These are phyloP conservation scores for Eucera pruinosa DNA, from an alignment of 2,888 invertebrate species.

Conservation along the genomic window DNA sequence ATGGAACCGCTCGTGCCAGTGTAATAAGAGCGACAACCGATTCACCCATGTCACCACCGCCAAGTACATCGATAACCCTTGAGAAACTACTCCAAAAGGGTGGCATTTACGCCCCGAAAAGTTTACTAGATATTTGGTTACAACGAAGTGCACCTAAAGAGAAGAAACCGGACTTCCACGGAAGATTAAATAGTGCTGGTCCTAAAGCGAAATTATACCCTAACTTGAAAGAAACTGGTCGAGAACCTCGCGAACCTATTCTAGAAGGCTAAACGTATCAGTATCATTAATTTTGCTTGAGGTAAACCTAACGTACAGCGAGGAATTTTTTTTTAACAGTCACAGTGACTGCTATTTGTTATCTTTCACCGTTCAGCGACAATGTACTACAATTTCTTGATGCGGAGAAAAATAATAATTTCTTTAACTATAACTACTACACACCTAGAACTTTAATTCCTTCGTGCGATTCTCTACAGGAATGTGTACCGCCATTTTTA, in stretches of 20 bases:
- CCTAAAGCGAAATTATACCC: slow-evolving; percentile 90
- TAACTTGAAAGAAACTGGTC: slow-evolving; percentile 87
- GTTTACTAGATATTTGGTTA: slow-evolving; percentile 89
- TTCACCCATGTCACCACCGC: slow-evolving; percentile 93
- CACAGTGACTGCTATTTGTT: background rate
- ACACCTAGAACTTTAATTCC: no score
- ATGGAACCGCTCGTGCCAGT: slow-evolving; percentile 84
- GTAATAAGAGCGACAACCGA: slow-evolving; percentile 92
- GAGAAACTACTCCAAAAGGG: slow-evolving; percentile 81
- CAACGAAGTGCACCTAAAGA: slow-evolving; percentile 86
- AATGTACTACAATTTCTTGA: background rate
- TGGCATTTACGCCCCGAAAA: slow-evolving; percentile 84
- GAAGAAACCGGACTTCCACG: slow-evolving; percentile 87
- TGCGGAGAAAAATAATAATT: slow-evolving; percentile 10
- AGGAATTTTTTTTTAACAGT: background rate
- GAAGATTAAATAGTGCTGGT: slow-evolving; percentile 85
- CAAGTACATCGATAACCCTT: slow-evolving; percentile 79
- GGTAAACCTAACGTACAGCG: background rate
- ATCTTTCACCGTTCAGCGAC: background rate
- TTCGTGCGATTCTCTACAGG: no score
- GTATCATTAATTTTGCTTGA: background rate
- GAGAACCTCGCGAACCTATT: slow-evolving; percentile 83
- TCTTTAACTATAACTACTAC: background rate
- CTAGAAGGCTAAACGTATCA: slow-evolving; percentile 75
- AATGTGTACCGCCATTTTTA: no score